These are phyloP conservation scores for Mirza zaza DNA, from an alignment of 2,113 vertebrate genomes.

Conservation along the genomic window DNA sequence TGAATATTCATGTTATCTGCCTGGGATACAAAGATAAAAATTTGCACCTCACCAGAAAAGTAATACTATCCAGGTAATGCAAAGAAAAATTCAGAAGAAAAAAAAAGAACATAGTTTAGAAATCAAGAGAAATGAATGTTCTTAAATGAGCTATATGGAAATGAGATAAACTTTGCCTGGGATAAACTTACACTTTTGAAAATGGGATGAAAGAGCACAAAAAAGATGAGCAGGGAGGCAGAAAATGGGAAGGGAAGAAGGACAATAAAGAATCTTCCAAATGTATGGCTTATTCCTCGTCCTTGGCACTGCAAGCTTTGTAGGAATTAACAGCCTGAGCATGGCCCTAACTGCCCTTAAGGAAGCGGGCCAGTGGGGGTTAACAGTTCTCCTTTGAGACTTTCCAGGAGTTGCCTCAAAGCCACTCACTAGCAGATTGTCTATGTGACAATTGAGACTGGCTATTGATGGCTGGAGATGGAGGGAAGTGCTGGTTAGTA, in stretches of 20 bases:
- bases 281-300: too few relatives aligned
- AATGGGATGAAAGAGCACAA: neutral
- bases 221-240: neutral
- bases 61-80: neutral
- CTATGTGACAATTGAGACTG: constrained; percentile 31
- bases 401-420: constrained; percentile 55
- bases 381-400: neutral
- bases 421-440: constrained; percentile 31
- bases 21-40: neutral
- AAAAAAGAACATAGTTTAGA: neutral
- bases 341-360: neutral
- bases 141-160: neutral
- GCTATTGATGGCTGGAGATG: neutral
- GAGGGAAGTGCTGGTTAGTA: neutral
- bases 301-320: neutral
- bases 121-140: neutral
- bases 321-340: neutral
- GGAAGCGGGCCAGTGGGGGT: neutral
- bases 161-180: neutral
- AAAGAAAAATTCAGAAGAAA: neutral
- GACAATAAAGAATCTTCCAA: neutral
- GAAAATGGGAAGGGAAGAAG: neutral
- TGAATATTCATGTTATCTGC: neutral
- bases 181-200: neutral
- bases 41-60: neutral